phyloP scores from a whole-genome alignment of 2,113 vertebrate genomes.

The Thomomys bottae region DNA sequence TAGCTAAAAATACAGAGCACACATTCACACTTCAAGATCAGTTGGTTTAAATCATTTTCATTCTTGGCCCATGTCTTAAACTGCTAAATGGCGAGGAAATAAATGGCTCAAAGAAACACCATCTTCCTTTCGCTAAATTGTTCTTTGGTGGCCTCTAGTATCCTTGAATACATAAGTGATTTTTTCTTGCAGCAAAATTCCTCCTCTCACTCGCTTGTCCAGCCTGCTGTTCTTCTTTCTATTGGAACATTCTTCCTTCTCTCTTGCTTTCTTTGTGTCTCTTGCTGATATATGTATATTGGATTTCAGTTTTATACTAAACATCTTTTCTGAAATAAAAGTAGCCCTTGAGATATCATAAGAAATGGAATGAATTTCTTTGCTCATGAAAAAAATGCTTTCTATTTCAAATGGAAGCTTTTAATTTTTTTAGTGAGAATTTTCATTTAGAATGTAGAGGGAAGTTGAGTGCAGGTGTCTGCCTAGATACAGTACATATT shows the following conservation, averaged over 20 bases:
- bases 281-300: neutral
- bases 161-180: neutral
- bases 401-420: neutral
- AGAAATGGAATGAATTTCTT: constrained; percentile 35
- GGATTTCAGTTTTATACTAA: constrained; percentile 41
- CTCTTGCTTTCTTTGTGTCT: neutral
- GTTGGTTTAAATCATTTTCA: constrained; percentile 29
- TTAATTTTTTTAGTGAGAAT: constrained; percentile 42
- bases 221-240: neutral
- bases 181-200: constrained; percentile 15
- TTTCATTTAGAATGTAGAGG: constrained; percentile 4
- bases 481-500: constrained; percentile 53
- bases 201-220: too few relatives aligned
- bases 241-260: neutral
- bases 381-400: constrained; percentile 36
- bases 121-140: constrained; percentile 33
- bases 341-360: neutral
- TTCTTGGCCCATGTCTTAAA: constrained; percentile 19
- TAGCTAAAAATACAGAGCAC: neutral
- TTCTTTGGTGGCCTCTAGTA: neutral
- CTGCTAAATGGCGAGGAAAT: constrained; percentile 17
- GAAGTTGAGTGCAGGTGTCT: neutral
- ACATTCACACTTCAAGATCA: constrained; percentile 42
- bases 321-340: constrained; percentile 19
- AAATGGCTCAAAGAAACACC: neutral